Conservation (phyloP, 2,113 vertebrate genomes). For the human region DNA sequence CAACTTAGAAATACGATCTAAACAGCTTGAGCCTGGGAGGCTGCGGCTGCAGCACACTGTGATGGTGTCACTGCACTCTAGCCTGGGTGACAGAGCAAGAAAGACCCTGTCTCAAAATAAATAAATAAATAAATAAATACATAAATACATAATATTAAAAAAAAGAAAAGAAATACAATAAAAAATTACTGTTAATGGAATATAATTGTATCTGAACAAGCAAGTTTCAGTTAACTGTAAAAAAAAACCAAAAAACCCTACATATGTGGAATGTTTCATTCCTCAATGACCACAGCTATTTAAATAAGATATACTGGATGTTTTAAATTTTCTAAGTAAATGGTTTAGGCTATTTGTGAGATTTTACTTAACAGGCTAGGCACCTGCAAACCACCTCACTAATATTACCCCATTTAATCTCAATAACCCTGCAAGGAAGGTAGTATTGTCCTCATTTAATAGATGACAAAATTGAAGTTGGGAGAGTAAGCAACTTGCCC, state of each 20-base stretch:
- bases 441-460: not conserved
- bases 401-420: conserved; percentile 13
- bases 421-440: not conserved
- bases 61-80: not conserved
- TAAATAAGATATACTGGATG: not conserved
- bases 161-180: not conserved
- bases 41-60: not conserved
- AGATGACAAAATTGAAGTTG: not conserved
- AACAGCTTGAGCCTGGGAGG: no score
- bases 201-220: not conserved
- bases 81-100: not conserved
- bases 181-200: not conserved
- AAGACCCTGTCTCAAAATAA: not conserved
- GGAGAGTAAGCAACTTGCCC: not conserved
- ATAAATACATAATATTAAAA: fast-evolving
- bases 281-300: not conserved
- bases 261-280: not conserved
- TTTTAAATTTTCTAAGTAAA: not conserved
- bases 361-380: not conserved
- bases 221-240: not conserved
- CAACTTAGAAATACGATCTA: not conserved
- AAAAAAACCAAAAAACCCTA: not conserved
- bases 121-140: not conserved
- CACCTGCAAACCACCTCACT: not conserved
- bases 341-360: not conserved